phyloP scores from a whole-genome alignment of 2,113 vertebrate genomes.

The Coracopsis vasa region DNA sequence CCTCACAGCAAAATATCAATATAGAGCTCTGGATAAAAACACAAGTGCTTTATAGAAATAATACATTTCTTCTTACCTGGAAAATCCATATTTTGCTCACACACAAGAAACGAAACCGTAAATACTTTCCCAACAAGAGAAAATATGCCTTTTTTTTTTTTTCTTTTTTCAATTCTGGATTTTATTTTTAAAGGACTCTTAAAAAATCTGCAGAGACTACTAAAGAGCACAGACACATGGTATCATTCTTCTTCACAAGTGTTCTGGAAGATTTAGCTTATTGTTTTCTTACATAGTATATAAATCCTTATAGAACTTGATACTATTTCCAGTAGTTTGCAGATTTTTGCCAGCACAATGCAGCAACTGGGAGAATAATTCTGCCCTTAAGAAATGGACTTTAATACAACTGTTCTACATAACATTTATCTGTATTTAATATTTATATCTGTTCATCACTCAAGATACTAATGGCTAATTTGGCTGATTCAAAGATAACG shows the following conservation, averaged over 20 bases:
- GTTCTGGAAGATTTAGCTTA: neutral
- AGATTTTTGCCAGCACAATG: neutral
- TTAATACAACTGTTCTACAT: neutral
- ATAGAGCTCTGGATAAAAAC: neutral
- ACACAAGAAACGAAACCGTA: neutral
- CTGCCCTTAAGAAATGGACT: neutral
- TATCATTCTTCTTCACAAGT: neutral
- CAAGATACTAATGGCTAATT: neutral
- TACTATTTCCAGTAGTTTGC: neutral
- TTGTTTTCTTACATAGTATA: neutral
- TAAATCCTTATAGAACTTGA: neutral
- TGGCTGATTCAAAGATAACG: neutral
- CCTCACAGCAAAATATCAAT: neutral
- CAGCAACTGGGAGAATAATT: neutral
- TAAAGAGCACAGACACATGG: neutral
- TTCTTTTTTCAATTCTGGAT: neutral
- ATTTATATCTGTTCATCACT: neutral
- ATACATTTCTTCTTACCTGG: neutral
- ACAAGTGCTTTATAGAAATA: neutral
- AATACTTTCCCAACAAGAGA: neutral
- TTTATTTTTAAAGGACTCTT: neutral
- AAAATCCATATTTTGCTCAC: neutral
- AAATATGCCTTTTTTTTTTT: neutral
- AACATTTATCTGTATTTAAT: constrained; percentile 21
- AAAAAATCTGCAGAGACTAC: neutral